A percentile compares a stretch with the other conserved stretches of the same genome.
phyloP scores from a whole-genome alignment of 2,797 vertebrate genomes.

The Eptatretus atami region DNA sequence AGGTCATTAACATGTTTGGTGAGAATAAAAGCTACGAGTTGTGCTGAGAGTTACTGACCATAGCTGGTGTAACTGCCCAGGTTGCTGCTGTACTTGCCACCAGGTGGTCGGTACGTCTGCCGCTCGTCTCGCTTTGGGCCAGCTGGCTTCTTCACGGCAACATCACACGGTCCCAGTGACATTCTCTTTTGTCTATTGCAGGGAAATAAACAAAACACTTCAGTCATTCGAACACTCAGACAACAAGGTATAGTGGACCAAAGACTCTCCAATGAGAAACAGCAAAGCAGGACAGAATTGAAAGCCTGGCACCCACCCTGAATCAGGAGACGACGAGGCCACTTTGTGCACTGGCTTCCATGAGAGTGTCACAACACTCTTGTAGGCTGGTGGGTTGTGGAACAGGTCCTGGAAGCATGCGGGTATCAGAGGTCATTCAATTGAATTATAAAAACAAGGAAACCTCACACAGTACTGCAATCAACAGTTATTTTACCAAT shows the following conservation, averaged over 20 bases:
- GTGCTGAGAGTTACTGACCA: slow-evolving; percentile 22
- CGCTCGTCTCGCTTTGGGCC: slow-evolving; percentile 61
- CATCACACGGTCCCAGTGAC: background rate
- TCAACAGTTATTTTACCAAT: too few species aligned
- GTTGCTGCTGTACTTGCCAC: slow-evolving; percentile 76
- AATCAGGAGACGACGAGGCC: slow-evolving; percentile 15
- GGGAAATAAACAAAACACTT: too few species aligned
- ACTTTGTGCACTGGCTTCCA: slow-evolving; percentile 91
- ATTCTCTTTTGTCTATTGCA: background rate
- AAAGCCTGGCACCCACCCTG: slow-evolving; percentile 23
- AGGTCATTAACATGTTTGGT: too few species aligned
- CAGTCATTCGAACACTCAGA: too few species aligned
- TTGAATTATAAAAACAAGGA: too few species aligned
- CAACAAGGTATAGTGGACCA: too few species aligned
- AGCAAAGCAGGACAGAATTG: too few species aligned
- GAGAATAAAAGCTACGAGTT: background rate
- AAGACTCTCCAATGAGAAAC: too few species aligned
- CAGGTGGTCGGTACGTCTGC: slow-evolving; percentile 93
- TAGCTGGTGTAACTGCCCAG: slow-evolving; percentile 46
- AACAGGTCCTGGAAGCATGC: slow-evolving; percentile 43
- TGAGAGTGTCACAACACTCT: slow-evolving; percentile 77
- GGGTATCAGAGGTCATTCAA: too few species aligned
- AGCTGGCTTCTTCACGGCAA: slow-evolving; percentile 27
- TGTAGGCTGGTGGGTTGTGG: slow-evolving; percentile 92
- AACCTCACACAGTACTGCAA: too few species aligned